Evolutionary conservation across 2,797 vertebrate genomes (phyloP).

Genomic region (Synaphobranchus kaupii): DNA sequence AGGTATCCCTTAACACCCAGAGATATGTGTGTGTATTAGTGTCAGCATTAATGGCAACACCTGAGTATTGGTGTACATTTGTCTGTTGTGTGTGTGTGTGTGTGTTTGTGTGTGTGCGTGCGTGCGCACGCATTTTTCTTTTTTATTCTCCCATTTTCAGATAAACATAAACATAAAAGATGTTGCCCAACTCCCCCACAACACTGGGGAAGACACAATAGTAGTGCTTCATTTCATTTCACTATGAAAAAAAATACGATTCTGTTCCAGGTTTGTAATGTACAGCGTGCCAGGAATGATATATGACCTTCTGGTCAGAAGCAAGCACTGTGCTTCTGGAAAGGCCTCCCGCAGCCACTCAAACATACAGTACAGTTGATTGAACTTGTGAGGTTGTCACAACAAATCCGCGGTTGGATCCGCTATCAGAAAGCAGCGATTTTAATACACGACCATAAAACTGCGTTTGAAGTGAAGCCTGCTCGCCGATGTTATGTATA

Average conservation of each 20-base stretch:
- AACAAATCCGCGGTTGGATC: neutral
- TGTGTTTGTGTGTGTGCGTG: too few relatives aligned
- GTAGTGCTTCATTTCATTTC: neutral
- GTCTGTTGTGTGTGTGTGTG: too few relatives aligned
- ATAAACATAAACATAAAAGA: too few relatives aligned
- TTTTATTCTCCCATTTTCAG: neutral
- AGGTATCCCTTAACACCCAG: neutral
- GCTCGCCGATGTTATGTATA: neutral
- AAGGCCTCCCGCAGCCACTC: neutral
- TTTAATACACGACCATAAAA: constrained; percentile 1
- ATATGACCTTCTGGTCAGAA: neutral
- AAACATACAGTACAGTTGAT: neutral
- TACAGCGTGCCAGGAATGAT: neutral
- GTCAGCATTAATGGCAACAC: constrained; percentile 16
- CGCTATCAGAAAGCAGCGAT: neutral
- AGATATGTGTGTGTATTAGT: neutral
- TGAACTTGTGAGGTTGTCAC: neutral
- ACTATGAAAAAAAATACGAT: neutral
- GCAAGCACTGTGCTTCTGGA: neutral
- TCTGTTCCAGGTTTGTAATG: constrained; percentile 1
- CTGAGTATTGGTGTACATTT: neutral
- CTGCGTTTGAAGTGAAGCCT: neutral
- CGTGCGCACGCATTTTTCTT: too few relatives aligned
- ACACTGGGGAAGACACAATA: neutral
- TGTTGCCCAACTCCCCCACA: neutral